Base-by-base conservation (phyloP, 2,888 invertebrate genomes). In the Helicoverpa assulta region DNA sequence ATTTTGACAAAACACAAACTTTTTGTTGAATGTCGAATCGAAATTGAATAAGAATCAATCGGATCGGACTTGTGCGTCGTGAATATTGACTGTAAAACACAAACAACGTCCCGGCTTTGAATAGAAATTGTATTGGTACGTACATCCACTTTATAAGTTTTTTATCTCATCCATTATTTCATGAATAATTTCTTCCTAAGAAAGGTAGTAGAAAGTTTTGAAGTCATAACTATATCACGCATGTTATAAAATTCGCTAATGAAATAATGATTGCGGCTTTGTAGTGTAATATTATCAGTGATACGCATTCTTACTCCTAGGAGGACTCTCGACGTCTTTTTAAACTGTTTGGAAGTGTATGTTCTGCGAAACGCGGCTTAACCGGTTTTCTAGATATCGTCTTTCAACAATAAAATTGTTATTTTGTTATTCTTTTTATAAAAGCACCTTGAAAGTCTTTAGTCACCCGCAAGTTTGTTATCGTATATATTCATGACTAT, bases 71-170 rank as follows among this genome's bases (percentile, higher is more conserved):
- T 47, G 47, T 47, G 47, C 47, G 47, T 47, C 47, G 47, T 47
- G 53, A 70, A 51, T 51, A 72, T 65, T 43, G 60, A 76, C 55
- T 70, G 76, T 70, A 37, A 56, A 60, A 76, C 50, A 70, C 63
- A 74, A 75, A 75, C 65, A 77, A 65, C 60, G 47, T 52, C 57
- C 57, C 78, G 65, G 78, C 37, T 19, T 60, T 37, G 37, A 52
- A 65, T 47, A 61, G 43, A 58, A 60, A 61, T 71, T 19, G 1
- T 29, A 61, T 29, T 74, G 62, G 70, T 72, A 72, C 18, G 74
- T 75, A 33, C 3, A 21, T 40, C 4, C 21, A 8, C 18, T n/a
- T 10, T 12, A 6, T n/a, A 59, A n/a, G 37, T 40, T 40, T 14
- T 40, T 14, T 14, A 14, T 14, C 12, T 4, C 43, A 51, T 43